Base-by-base conservation (phyloP, 1,140 invertebrate genomes). In the Sesamia nonagrioides region DNA sequence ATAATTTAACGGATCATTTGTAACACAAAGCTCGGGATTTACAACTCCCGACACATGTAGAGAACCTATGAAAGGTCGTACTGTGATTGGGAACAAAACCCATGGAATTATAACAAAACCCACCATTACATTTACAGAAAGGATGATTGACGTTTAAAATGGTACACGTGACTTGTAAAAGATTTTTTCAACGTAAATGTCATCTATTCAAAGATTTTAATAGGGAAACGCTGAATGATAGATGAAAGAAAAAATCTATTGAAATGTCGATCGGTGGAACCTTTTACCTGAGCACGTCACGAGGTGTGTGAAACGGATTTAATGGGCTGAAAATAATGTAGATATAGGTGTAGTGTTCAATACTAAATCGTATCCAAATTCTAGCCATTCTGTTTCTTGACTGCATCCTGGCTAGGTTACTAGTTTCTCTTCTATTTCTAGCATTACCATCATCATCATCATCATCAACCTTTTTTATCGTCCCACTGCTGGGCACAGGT, bases 1-100 rank as follows among this genome's bases (percentile, higher is more conserved):
- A 80, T 85, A 84, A 92, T 93, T 91, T 92, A 87, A 90, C 84
- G 89, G 86, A 84, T 88, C 86, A 88, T 92, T 94, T 89, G 81
- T 66, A 75, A 71, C 45, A 93, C 85, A 91, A 89, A 88, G 80
- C 68, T 17, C 42, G 45, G 60, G 73, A 18, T 75, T 83, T 85
- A 77, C 80, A 48, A 69, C 81, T 52, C 60, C 54, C 68, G 50
- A 60, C 63, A 66, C 60, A 42, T 77, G 76, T 50, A 78, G 75
- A 58, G 68, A 73, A 56, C 48, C 37, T 84, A 74, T 77, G 81
- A 88, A 90, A 87, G 77, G 78, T 79, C 83, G 63, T 84, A 60
- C 79, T 83, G 83, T 71, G 77, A 81, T 77, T 33, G 50, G 52
- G 58, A 78, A 89, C 85, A 91, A 92, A 85, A 84, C 78, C 77